phyloP scores from a whole-genome alignment of 1,140 invertebrate genomes.

The Amyelois transitella region DNA sequence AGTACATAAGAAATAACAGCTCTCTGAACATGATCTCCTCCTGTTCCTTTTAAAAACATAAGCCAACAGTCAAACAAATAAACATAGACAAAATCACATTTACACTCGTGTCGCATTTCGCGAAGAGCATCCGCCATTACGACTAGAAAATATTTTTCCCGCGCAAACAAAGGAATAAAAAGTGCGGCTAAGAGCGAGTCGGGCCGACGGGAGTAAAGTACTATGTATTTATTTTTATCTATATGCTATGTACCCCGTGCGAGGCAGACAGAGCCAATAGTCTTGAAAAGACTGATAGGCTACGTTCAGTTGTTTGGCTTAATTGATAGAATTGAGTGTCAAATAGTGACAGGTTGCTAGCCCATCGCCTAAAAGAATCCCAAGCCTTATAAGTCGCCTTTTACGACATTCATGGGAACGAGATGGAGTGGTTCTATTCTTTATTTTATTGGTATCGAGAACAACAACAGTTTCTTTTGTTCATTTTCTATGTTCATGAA shows the following conservation, averaged over 20 bases:
- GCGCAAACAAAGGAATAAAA: conserved; percentile 1
- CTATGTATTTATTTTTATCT: neutral
- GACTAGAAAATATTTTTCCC: conserved; percentile 3
- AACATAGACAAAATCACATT: neutral
- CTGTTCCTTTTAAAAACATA: neutral
- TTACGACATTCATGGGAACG: too few relatives aligned
- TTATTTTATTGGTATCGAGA: too few relatives aligned
- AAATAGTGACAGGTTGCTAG: too few relatives aligned
- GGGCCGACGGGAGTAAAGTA: neutral
- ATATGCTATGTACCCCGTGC: neutral
- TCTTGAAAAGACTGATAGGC: too few relatives aligned
- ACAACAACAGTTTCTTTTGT: too few relatives aligned
- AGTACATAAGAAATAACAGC: neutral
- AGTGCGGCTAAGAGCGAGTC: neutral
- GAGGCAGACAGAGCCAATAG: too few relatives aligned
- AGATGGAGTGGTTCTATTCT: too few relatives aligned
- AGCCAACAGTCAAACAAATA: neutral
- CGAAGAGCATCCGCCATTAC: conserved; percentile 3
- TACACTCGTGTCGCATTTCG: conserved; percentile 1
- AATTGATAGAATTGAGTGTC: neutral
- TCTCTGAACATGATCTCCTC: neutral
- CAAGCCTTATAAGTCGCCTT: too few relatives aligned
- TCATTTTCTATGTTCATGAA: too few relatives aligned
- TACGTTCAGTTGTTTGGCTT: too few relatives aligned
- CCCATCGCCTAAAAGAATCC: too few relatives aligned